phyloP scores from a whole-genome alignment of 2,113 vertebrate genomes.

The Platycercus adscitus region DNA sequence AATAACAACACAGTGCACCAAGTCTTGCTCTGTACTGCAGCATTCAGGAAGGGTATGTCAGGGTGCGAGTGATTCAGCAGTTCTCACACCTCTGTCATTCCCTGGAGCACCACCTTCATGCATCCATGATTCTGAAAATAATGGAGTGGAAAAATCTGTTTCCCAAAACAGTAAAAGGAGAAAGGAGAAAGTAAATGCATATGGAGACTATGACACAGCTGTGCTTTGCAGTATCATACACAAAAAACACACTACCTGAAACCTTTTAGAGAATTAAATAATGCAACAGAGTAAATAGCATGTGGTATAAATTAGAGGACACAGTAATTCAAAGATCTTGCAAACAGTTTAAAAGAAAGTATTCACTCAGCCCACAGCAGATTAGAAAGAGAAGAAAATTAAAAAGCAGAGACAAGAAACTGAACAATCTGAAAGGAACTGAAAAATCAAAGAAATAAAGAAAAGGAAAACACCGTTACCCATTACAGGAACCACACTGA shows the following conservation, averaged over 20 bases:
- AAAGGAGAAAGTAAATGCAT: neutral
- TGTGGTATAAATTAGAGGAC: neutral
- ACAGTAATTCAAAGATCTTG: neutral
- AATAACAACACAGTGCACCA: neutral
- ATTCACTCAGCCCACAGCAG: neutral
- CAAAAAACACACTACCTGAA: neutral
- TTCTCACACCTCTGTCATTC: constrained; percentile 9
- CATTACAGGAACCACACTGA: neutral
- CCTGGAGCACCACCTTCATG: neutral
- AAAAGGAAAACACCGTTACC: neutral
- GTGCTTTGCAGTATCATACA: neutral
- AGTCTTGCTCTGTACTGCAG: neutral
- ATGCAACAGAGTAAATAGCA: neutral
- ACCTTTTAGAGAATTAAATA: constrained; percentile 26
- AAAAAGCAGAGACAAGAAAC: neutral
- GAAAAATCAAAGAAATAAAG: neutral
- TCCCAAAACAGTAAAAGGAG: constrained; percentile 4
- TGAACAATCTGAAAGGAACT: neutral
- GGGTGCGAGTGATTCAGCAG: neutral
- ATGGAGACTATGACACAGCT: neutral
- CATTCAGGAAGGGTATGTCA: neutral
- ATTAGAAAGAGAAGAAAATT: neutral
- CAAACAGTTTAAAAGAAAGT: neutral
- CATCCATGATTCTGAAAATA: constrained; percentile 17
- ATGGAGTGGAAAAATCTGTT: constrained; percentile 1